phyloP scores from a whole-genome alignment of 1,140 invertebrate species.

The Periplaneta americana region DNA sequence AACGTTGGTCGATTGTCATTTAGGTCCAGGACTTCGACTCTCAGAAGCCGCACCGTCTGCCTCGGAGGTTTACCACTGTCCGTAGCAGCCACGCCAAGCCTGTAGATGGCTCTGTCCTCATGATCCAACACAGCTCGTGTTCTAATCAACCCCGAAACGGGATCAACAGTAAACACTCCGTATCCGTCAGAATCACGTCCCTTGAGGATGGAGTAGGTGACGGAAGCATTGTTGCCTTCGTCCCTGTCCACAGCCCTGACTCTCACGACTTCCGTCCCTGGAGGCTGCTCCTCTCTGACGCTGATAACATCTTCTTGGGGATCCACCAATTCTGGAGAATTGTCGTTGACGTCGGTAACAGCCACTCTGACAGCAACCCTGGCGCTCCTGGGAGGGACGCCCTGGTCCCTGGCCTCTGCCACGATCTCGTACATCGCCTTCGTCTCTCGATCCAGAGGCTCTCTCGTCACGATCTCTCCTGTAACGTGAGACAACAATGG shows the following conservation, averaged over 20 bases:
- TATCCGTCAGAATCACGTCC: slow-evolving; percentile 78
- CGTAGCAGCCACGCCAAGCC: slow-evolving; percentile 76
- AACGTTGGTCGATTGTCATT: slow-evolving; percentile 89
- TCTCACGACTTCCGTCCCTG: slow-evolving; percentile 68
- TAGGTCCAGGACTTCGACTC: slow-evolving; percentile 83
- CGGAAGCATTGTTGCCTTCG: slow-evolving; percentile 78
- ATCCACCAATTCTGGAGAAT: slow-evolving; percentile 81
- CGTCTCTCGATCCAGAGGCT: slow-evolving; percentile 76
- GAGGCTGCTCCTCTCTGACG: slow-evolving; percentile 80
- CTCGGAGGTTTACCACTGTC: slow-evolving; percentile 78
- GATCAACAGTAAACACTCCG: slow-evolving; percentile 80
- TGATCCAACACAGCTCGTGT: slow-evolving; percentile 85
- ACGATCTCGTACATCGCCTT: slow-evolving; percentile 72
- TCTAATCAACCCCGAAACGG: slow-evolving; percentile 77
- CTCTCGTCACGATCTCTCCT: slow-evolving; percentile 81
- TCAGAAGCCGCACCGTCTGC: slow-evolving; percentile 70
- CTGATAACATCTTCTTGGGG: slow-evolving; percentile 82
- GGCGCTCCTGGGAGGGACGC: slow-evolving; percentile 64
- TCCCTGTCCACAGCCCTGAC: slow-evolving; percentile 84
- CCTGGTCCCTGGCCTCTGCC: slow-evolving; percentile 81
- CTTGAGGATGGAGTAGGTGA: slow-evolving; percentile 81
- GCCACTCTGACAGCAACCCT: slow-evolving; percentile 67
- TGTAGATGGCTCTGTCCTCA: slow-evolving; percentile 82
- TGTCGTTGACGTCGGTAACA: slow-evolving; percentile 86
- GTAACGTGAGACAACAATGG: slow-evolving; percentile 24